A percentile compares a stretch with the other conserved stretches of the same genome.
These are phyloP conservation scores for Hydractinia echinata DNA, from an alignment of 30 jellyfish, hydroid and myxozoan species.

Conservation along the genomic window DNA sequence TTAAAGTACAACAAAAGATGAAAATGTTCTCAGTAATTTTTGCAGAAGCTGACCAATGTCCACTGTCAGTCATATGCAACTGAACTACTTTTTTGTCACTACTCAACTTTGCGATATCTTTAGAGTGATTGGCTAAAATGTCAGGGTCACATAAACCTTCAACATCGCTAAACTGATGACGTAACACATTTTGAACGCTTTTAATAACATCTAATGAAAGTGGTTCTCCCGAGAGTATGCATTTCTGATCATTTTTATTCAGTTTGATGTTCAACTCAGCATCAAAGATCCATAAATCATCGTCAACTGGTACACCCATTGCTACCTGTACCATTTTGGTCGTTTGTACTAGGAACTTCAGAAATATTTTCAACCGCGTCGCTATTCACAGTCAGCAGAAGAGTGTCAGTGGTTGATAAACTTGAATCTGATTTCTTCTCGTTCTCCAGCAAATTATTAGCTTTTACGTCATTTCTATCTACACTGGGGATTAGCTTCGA, in stretches of 20 bases:
- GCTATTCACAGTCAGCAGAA: too few relatives aligned
- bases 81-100: constrained; percentile 22
- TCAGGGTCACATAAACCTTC: constrained; percentile 25
- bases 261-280: constrained; percentile 18
- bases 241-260: constrained; percentile 18
- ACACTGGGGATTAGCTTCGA: too few relatives aligned
- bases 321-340: background rate
- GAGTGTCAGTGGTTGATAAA: too few relatives aligned
- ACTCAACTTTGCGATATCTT: background rate
- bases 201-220: constrained; percentile 21
- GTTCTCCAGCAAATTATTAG: too few relatives aligned
- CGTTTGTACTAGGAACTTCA: background rate
- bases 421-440: too few relatives aligned
- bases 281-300: constrained; percentile 20
- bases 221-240: background rate
- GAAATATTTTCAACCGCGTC: too few relatives aligned
- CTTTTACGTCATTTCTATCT: too few relatives aligned
- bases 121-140: background rate
- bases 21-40: constrained; percentile 11
- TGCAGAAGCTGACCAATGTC: constrained; percentile 46
- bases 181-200: constrained; percentile 25
- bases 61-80: constrained; percentile 13
- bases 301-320: background rate
- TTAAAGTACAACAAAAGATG: constrained; percentile 28
- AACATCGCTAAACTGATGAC: constrained; percentile 37